Evolutionary conservation across 2,888 invertebrate species (phyloP), one percentile per base, ranked within the genome.

Genomic region (Octonoba sinensis): DNA sequence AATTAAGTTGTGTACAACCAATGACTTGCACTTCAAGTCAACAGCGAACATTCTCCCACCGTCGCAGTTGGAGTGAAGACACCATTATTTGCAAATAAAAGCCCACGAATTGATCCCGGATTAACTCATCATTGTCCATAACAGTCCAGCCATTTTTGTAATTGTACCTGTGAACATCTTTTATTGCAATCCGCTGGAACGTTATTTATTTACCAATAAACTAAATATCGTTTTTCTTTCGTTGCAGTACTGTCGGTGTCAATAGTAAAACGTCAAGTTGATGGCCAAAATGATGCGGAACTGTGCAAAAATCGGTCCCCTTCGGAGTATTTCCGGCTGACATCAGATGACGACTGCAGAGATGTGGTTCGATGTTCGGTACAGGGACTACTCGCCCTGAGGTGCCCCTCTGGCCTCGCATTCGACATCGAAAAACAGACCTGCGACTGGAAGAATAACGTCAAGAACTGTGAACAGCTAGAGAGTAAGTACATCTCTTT

Each of bases 391-490:
- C 95, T 96, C 87, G 92, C 94, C 85, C 95, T 96, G 88, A 92
- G 93, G 88, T 96, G 96, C 90, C 96, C 96, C 87, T 93, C 92
- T 88, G 94, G 96, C 90, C 92, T 96, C 89, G 95, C 94, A 88
- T 96, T 96, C 91, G 96, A 96, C 92, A 94, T 96, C 90, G 93
- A 94, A 89, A 93, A 95, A 88, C 96, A 96, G 91, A 96, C 96
- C 87, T 96, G 96, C 91, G 96, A 96, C 91, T 96, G 96, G 96
- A 96, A 94, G 93, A 93, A 95, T 89, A 92, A 95, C 92, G 96
- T 96, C 91, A 95, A 95, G 92, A 96, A 96, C 93, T 96, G 96
- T 92, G 93, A 96, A 91, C 91, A 92, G 90, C 87, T 93, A 91
- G 95, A 96, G 92, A 96, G 96, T 96, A 94, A 96, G 96, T 87